Evolutionary conservation across 2,797 vertebrate species (phyloP), one percentile per base, ranked within the genome.

Genomic region (Remorina albescens): DNA sequence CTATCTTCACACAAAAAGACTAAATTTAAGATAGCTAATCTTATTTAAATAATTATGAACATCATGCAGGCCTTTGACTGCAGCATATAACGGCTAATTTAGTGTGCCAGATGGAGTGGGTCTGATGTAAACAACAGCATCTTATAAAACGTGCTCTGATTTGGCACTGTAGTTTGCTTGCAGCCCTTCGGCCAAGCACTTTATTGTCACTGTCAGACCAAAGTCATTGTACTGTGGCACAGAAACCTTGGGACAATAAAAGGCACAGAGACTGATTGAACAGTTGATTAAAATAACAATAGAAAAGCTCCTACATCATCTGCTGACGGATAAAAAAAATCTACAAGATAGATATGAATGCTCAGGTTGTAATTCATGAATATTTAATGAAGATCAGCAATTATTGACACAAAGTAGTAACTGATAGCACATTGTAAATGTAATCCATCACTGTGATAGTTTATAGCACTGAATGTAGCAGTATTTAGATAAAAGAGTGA

Each of bases 171-270:
- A 60, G 58, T 21, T n/a, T 19, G 39, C 63, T 59, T 46, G 53
- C 46, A 73, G 79, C 75, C 32, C 1, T 59, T 50, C 65, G 57
- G 26, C 0, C 59, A 69, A 66, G 10, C 62, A 61, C 58, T 83
- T 78, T 73, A 71, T 73, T 60, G 57, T 57, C 4, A 11, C 62
- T 79, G 80, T 70, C 70, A 82, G 46, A 67, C 65, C 81, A 86
- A 83, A 86, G 80, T 81, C 78, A 77, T 67, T 49, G 59, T 74
- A 60, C 54, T 8, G 18, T 62, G 34, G 32, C 47, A 67, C 32
- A 57, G 46, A 46, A 69, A 62, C 75, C 74, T 8, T 26, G 37
- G 63, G 28, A 58, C 60, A 74, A 79, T 58, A 75, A 81, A 82
- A 76, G n/a, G 28, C 56, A 51, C 5, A 23, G 1, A 57, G 6